phyloP scores from a whole-genome alignment of 2,113 vertebrate species.

The Peromyscus maniculatus region DNA sequence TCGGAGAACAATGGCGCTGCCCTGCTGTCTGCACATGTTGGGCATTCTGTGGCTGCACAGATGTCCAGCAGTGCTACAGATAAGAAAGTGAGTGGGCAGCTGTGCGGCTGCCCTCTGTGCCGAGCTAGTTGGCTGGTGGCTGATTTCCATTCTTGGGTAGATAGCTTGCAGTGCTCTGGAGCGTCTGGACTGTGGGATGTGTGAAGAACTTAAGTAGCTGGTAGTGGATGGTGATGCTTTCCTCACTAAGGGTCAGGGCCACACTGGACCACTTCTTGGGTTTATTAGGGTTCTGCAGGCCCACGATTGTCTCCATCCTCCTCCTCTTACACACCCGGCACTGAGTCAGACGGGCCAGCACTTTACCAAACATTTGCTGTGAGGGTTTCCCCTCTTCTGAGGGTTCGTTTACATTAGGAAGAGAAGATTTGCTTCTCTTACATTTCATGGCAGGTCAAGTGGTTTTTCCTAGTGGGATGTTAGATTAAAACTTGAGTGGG shows the following conservation, averaged over 20 bases:
- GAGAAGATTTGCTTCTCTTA: neutral
- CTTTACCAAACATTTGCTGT: neutral
- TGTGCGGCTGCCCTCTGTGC: rapidly evolving
- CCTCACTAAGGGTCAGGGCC: neutral
- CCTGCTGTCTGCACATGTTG: conserved; percentile 93
- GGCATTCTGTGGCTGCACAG: conserved; percentile 91
- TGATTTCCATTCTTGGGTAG: neutral
- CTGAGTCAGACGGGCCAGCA: neutral
- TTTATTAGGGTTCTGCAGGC: neutral
- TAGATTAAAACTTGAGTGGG: neutral
- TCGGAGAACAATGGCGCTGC: conserved; percentile 93
- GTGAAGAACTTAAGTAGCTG: neutral
- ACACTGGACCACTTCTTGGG: neutral
- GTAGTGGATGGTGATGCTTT: neutral
- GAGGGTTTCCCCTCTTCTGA: neutral
- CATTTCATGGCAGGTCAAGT: neutral
- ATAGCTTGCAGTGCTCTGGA: neutral
- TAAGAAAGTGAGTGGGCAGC: conserved; percentile 89
- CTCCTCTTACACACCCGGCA: neutral
- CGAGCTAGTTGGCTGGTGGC: rapidly evolving
- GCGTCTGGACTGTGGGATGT: neutral
- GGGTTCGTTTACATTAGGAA: neutral
- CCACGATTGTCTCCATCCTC: rapidly evolving
- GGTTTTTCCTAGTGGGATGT: neutral
- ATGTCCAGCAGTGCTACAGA: conserved; percentile 89